These are phyloP conservation scores for Tetrao urogallus DNA, from an alignment of 2,113 vertebrate species.

Conservation along the genomic window DNA sequence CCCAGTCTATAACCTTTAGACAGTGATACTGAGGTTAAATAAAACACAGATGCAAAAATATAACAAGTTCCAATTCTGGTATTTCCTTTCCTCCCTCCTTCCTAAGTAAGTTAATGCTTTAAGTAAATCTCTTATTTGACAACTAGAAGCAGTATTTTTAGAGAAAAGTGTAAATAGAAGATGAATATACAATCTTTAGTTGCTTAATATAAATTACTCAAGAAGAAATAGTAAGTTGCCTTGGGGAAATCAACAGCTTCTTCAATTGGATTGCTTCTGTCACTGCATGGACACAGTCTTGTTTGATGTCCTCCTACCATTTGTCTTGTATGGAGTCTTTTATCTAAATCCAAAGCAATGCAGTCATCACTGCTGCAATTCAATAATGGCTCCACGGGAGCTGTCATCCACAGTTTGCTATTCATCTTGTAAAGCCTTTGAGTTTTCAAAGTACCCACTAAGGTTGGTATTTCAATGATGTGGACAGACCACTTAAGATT, in stretches of 20 bases:
- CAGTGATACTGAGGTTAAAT: conserved; percentile 71
- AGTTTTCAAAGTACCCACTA: conserved; percentile 84
- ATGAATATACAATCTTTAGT: conserved; percentile 83
- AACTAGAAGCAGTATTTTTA: conserved; percentile 71
- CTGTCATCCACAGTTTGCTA: conserved; percentile 95
- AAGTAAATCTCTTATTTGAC: conserved; percentile 49
- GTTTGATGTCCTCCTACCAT: conserved; percentile 98
- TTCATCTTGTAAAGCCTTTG: conserved; percentile 93
- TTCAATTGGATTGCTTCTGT: conserved; percentile 95
- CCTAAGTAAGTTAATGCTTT: conserved; percentile 26
- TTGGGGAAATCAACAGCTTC: conserved; percentile 91
- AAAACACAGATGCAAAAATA: conserved; percentile 74
- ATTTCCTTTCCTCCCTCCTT: conserved; percentile 65
- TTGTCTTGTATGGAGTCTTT: conserved; percentile 96
- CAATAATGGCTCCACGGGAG: conserved; percentile 95
- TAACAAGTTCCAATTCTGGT: conserved; percentile 46
- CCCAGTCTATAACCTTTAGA: conserved; percentile 80
- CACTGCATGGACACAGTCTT: conserved; percentile 93
- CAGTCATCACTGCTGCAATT: conserved; percentile 94
- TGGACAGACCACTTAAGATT: conserved; percentile 79
- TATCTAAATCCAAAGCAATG: conserved; percentile 98
- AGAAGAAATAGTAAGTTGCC: conserved; percentile 89
- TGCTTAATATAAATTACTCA: conserved; percentile 90
- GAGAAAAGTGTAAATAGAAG: conserved; percentile 78
- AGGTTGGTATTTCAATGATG: conserved; percentile 81